Base-by-base conservation (phyloP, 1,140 invertebrate species). In the Mylabris phalerata region DNA sequence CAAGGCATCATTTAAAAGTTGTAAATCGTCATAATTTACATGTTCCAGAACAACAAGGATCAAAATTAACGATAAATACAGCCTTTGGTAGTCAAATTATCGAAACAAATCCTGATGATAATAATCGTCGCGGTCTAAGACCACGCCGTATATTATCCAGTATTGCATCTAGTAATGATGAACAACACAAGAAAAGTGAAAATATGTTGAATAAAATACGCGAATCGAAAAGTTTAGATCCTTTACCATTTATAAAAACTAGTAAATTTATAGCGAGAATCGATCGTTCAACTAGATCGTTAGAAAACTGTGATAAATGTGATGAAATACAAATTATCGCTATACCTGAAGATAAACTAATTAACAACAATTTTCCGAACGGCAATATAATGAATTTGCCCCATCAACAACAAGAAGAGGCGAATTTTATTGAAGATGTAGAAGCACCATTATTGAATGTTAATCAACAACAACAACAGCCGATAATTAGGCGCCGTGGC, bases 351-450 rank as follows among this genome's bases (percentile, higher is more conserved):
- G 73, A 75, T n/a, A 79, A 76, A 65, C 48, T 78, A 50, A 62
- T 78, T 3, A 80, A 80, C 55, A 80, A 80, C 48, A 80, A 80
- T 68, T 79, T 77, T 63, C 77, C 79, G 0, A 81, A 81, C 57
- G 79, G 79, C 1, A 80, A 80, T 69, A 69, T 80, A 13, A 68
- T 76, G 57, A 71, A 72, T 51, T 62, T 72, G 25, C 46, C 72
- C 19, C 32, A 32, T 1, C 32, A 32, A 32, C 32, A 32, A 32
- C 66, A 45, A 9, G 67, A 71, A 19, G 71, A 74, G 10, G 61
- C 62, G 26, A 60, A 60, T 51, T 64, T 62, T 32, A 62, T 62
- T 39, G 74, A 74, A 48, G 79, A 83, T 61, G 74, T 75, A 3
- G 76, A 82, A 48, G 76, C 76, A n/a, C 81, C 81, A 7, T 62